phyloP scores from a whole-genome alignment of 2,113 vertebrate species.

The Corythoichthys intestinalis region DNA sequence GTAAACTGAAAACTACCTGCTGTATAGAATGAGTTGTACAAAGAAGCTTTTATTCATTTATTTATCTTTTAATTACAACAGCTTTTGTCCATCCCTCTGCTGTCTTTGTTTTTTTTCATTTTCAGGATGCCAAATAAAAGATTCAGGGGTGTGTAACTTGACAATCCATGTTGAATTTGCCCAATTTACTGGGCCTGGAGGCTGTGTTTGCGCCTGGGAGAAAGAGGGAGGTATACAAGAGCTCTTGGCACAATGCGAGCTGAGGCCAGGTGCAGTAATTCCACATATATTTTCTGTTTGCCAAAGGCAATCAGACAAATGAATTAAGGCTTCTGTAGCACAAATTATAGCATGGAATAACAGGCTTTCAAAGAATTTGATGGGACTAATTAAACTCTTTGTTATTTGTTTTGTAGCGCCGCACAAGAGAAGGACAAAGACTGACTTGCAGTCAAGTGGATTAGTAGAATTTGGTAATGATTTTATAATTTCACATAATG shows the following conservation, averaged over 20 bases:
- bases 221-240: conserved; percentile 58
- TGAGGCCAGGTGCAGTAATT: conserved; percentile 71
- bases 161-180: conserved; percentile 70
- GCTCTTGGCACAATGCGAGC: conserved; percentile 68
- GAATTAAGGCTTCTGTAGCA: background rate
- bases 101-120: conserved; percentile 66
- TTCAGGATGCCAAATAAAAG: conserved; percentile 74
- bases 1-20: conserved; percentile 1
- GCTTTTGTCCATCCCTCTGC: conserved; percentile 32
- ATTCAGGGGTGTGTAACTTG: conserved; percentile 69
- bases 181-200: conserved; percentile 67
- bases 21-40: conserved; percentile 26
- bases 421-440: conserved; percentile 45
- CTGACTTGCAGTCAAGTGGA: conserved; percentile 71
- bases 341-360: conserved; percentile 3
- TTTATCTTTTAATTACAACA: background rate
- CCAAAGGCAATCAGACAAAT: conserved; percentile 21
- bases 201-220: conserved; percentile 73
- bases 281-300: conserved; percentile 50
- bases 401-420: conserved; percentile 60
- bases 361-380: conserved; percentile 12
- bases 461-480: conserved; percentile 71
- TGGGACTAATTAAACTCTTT: conserved; percentile 18
- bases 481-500: background rate
- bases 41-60: conserved; percentile 5